Evolutionary conservation across 1,140 invertebrate species (phyloP), one percentile per base, ranked within the genome.

Genomic region (Drosophila pandora): DNA sequence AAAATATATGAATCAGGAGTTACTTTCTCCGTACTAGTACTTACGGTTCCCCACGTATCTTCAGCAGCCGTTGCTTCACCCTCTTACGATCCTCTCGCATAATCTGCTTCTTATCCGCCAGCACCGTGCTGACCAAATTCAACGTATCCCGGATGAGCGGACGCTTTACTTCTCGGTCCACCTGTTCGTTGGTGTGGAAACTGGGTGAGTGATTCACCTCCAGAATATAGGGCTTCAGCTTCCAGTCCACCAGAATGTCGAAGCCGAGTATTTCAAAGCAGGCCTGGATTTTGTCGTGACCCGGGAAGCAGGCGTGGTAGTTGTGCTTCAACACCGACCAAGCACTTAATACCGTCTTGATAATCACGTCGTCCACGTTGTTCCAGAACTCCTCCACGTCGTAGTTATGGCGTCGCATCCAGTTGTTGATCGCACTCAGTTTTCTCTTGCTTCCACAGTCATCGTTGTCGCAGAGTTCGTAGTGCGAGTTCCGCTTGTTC

Each of bases 201-300:
- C 97, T 98, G 3, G 97, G 97, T 4, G 97, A 98, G 85, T 97
- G 97, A 92, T 98, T 98, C 1, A 97, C 97, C 93, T 98, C 97
- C 49, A 98, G 92, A 32, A 98, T 94, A 74, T 94, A 96, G 1
- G 97, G 97, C 84, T 96, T 96, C n/a, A 97, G 90, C 78, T 96
- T 96, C 91, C 95, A 94, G 90, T 98, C 97, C 21, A 98, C 92
- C 22, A 98, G 92, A 64, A 98, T 95, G 89, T 98, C 97, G 70
- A 98, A 96, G 22, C 97, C 97, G 0, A 98, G 92, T 32, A 98
- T 94, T 92, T 98, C 97, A 91, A 98, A 98, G 90, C 97, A 98
- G 2, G 96, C 96, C 79, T 96, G 95, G 5, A 95, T 95, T 74
- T 95, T 94, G 72, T 96, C 95, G 83, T 97, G 96, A 34, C 95